phyloP scores from a whole-genome alignment of 2,113 vertebrate genomes.

The Paradisaea rubra region DNA sequence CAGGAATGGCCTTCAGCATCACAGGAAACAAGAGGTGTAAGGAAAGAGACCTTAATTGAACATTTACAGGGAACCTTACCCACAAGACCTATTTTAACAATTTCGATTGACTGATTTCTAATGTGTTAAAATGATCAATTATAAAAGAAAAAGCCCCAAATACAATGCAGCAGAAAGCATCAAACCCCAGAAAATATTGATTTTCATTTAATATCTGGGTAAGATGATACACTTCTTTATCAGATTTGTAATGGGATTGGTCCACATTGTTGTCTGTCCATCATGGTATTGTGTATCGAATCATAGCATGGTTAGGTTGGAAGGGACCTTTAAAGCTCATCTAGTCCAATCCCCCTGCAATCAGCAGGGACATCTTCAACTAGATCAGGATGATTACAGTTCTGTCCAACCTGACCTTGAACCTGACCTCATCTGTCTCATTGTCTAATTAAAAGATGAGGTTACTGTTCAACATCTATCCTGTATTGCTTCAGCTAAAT shows the following conservation, averaged over 20 bases:
- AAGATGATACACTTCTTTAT: not conserved
- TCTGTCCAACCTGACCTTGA: not conserved
- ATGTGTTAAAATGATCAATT: not conserved
- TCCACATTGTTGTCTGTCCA: not conserved
- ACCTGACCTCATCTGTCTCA: not conserved
- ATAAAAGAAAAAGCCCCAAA: not conserved
- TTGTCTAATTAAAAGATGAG: not conserved
- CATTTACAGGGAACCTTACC: not conserved
- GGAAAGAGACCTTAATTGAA: not conserved
- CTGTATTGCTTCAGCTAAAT: not conserved
- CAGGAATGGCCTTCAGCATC: not conserved
- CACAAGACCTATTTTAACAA: not conserved
- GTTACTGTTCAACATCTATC: not conserved
- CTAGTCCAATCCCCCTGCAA: accelerated
- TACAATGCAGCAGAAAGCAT: not conserved
- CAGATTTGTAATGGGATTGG: not conserved
- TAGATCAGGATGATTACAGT: not conserved
- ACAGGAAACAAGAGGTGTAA: not conserved
- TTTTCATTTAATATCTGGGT: not conserved
- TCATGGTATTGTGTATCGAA: not conserved
- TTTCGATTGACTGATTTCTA: not conserved
- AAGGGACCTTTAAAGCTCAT: not conserved
- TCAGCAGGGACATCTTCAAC: not conserved
- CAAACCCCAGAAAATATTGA: not conserved
- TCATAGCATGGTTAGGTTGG: not conserved